Conservation (phyloP, 1,140 invertebrate genomes). For the Papilio helenus region DNA sequence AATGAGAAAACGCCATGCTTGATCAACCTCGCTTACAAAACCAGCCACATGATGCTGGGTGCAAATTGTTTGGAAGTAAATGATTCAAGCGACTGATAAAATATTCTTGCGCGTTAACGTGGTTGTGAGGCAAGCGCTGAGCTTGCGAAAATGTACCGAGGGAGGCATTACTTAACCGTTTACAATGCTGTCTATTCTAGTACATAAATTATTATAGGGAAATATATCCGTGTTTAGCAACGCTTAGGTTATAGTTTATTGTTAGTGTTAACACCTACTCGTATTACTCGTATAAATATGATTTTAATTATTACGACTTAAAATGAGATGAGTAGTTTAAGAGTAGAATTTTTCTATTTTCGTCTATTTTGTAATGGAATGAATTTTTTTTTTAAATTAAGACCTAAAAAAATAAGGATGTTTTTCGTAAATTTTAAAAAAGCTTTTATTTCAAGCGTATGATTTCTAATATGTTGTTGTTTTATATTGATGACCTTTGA, state of each 20-base stretch:
- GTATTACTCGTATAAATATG: no score
- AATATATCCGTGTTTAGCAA: slow-evolving; percentile 20
- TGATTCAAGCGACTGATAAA: slow-evolving; percentile 43
- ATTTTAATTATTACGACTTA: no score
- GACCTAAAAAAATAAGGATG: no score
- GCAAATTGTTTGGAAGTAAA: slow-evolving; percentile 24
- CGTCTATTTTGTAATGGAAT: no score
- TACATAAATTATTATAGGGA: slow-evolving; percentile 33
- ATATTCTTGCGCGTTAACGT: slow-evolving; percentile 50
- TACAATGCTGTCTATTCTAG: slow-evolving; percentile 49
- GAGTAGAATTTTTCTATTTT: no score
- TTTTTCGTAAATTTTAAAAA: no score
- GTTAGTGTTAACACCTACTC: background rate
- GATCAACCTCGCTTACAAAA: slow-evolving; percentile 15
- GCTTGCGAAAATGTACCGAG: slow-evolving; percentile 67
- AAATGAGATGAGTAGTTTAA: no score
- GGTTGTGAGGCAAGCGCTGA: slow-evolving; percentile 61
- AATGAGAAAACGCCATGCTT: slow-evolving; percentile 19
- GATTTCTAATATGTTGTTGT: background rate
- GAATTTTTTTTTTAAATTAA: no score
- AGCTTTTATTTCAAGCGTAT: background rate
- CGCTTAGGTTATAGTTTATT: background rate
- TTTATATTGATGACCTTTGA: background rate
- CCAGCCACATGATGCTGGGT: background rate
- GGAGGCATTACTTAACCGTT: slow-evolving; percentile 63